Evolutionary conservation across 2,888 invertebrate genomes (phyloP).

Genomic region (Gastrophysa polygoni): DNA sequence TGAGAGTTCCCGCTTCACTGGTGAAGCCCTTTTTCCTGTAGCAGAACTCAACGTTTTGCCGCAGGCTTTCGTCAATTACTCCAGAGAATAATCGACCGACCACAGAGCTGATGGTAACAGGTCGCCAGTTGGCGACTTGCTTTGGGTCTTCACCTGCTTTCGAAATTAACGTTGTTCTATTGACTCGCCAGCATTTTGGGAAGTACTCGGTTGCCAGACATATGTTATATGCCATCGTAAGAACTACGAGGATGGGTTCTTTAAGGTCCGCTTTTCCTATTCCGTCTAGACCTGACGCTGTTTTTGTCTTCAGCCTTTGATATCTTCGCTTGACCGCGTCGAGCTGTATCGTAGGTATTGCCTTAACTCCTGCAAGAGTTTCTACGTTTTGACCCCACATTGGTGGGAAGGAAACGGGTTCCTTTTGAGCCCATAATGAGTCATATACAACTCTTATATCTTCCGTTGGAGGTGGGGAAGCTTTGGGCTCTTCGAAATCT

Average conservation of each 20-base stretch:
- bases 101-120: constrained; percentile 4
- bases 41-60: constrained; percentile 14
- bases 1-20: constrained; percentile 42
- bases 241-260: neutral
- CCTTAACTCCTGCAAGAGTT: neutral
- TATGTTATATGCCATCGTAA: neutral
- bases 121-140: constrained; percentile 3
- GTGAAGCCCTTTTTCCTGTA: constrained; percentile 46
- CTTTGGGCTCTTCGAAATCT: neutral
- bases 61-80: constrained; percentile 35
- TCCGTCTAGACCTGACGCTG: neutral
- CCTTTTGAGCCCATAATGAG: neutral
- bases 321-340: neutral
- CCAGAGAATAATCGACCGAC: constrained; percentile 3
- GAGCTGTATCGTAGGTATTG: neutral
- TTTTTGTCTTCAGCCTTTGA: neutral
- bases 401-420: neutral
- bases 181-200: neutral
- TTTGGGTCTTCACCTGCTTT: constrained; percentile 1
- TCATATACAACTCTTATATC: neutral
- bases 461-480: neutral
- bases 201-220: neutral
- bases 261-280: neutral
- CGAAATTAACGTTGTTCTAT: constrained; percentile 3
- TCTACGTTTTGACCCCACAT: neutral